phyloP scores from a whole-genome alignment of 2,113 vertebrate genomes.

The Campylorhamphus procurvoides region DNA sequence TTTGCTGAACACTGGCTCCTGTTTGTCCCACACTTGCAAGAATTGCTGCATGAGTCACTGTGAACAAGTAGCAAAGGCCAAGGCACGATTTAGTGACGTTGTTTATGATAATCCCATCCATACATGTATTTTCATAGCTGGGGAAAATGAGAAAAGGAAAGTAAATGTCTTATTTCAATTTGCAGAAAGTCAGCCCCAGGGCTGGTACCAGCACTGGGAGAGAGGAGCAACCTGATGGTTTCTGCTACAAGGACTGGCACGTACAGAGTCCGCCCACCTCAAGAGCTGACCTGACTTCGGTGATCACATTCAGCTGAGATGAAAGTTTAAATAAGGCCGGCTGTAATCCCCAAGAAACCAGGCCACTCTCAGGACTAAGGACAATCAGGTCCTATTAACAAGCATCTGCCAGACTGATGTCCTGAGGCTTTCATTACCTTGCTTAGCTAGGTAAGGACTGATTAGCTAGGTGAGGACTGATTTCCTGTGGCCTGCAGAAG shows the following conservation, averaged over 20 bases:
- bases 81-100: neutral
- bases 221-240: neutral
- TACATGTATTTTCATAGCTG: neutral
- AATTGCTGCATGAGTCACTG: neutral
- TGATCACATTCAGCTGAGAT: neutral
- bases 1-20: neutral
- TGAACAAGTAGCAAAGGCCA: neutral
- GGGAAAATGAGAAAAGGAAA: neutral
- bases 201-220: neutral
- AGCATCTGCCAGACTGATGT: constrained; percentile 3
- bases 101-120: neutral
- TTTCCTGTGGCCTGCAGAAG: neutral
- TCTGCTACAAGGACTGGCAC: neutral
- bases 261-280: neutral
- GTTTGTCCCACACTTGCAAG: neutral
- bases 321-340: constrained; percentile 31
- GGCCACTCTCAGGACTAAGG: constrained; percentile 28
- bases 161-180: neutral
- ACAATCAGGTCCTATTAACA: constrained; percentile 33
- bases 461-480: neutral
- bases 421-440: neutral
- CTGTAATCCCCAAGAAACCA: constrained; percentile 40
- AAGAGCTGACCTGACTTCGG: neutral
- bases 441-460: neutral
- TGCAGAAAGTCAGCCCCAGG: neutral